These are phyloP conservation scores for Hydrotaea cyrtoneurina DNA, from an alignment of 2,888 invertebrate species.

Conservation along the genomic window DNA sequence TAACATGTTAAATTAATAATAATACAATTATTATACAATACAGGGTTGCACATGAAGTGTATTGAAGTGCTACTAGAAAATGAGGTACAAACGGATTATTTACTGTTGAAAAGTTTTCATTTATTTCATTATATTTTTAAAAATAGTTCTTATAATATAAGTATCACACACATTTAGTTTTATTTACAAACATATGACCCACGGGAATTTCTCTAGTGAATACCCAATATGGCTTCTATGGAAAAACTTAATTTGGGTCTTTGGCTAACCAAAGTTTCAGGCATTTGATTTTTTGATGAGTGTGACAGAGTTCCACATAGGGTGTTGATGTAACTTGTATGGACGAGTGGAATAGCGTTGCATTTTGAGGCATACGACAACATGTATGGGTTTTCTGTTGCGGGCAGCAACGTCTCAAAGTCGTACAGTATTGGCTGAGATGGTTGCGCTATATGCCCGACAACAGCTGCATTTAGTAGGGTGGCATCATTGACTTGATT, in stretches of 20 bases:
- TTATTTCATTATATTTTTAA: conserved; percentile 14
- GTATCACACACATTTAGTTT: conserved; percentile 49
- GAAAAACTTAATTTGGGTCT: conserved; percentile 69
- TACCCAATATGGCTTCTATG: conserved; percentile 82
- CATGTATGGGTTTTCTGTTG: neutral
- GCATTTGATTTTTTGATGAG: neutral
- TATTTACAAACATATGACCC: neutral
- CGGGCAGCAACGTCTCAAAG: conserved; percentile 15
- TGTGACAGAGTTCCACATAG: neutral
- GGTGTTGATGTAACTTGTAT: neutral
- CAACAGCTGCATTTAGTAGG: conserved; percentile 69
- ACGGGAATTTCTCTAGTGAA: conserved; percentile 74
- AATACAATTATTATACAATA: too few relatives aligned
- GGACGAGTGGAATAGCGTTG: neutral
- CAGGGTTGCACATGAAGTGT: too few relatives aligned
- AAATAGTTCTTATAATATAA: conserved; percentile 32
- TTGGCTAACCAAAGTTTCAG: conserved; percentile 57
- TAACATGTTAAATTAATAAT: too few relatives aligned
- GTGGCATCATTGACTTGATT: conserved; percentile 77
- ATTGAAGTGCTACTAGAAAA: too few relatives aligned
- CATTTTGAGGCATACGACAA: neutral
- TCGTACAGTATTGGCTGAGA: conserved; percentile 40
- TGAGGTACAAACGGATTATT: too few relatives aligned
- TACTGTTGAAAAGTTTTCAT: too few relatives aligned
- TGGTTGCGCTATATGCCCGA: conserved; percentile 48